phyloP scores from a whole-genome alignment of 2,888 invertebrate genomes.

The Gonocerus acuteangulatus region DNA sequence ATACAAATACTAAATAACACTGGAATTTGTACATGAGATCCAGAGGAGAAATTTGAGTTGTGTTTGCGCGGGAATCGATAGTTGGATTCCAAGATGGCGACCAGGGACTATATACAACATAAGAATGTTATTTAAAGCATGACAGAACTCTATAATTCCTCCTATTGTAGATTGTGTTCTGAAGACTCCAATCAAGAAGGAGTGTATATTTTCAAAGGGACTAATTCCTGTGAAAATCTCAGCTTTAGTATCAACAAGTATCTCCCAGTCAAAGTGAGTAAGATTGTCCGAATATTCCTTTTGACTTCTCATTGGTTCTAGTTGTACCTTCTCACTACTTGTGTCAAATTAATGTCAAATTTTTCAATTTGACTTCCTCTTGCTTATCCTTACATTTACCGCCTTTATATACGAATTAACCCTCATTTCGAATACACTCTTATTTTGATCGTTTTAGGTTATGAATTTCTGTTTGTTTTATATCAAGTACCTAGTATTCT shows the following conservation, averaged over 20 bases:
- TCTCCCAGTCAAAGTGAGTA: conserved; percentile 63
- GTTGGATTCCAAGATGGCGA: too few species aligned
- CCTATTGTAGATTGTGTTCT: conserved; percentile 67
- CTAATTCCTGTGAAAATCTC: conserved; percentile 55
- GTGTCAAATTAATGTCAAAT: conserved; percentile 17
- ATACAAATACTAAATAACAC: too few species aligned
- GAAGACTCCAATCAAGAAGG: conserved; percentile 60
- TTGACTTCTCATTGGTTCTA: conserved; percentile 43
- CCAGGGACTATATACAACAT: too few species aligned
- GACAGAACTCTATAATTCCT: conserved; percentile 53
- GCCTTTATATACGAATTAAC: too few species aligned
- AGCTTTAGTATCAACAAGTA: conserved; percentile 61
- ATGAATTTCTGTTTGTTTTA: too few species aligned
- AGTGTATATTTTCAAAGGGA: conserved; percentile 53
- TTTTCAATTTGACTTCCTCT: background rate
- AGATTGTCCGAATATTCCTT: conserved; percentile 28
- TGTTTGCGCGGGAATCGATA: too few species aligned
- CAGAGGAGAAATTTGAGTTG: too few species aligned
- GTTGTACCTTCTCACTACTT: conserved; percentile 34
- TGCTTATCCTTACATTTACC: background rate
- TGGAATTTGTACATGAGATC: too few species aligned
- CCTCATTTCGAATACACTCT: background rate
- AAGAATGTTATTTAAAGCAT: background rate
- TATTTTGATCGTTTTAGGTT: background rate
- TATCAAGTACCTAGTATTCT: too few species aligned